A percentile compares a stretch with the other conserved stretches of the same genome.
Conservation (phyloP, 2,797 vertebrate species). For the Cirrhinus molitorella region DNA sequence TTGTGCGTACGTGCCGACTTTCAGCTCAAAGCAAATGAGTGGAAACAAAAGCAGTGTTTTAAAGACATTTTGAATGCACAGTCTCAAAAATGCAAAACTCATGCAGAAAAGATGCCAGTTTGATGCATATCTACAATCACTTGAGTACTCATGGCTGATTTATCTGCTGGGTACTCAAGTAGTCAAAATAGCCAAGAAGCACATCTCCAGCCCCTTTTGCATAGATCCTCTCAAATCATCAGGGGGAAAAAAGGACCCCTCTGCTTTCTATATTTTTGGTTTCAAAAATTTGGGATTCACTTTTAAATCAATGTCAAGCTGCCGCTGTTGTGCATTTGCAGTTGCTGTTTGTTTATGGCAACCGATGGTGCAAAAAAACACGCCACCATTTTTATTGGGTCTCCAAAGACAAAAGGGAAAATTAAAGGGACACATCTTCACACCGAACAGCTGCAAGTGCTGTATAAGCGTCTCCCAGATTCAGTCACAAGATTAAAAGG, state of each 20-base stretch:
- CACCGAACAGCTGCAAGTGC: constrained; percentile 57
- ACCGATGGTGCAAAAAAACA: background rate
- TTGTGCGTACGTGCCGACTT: background rate
- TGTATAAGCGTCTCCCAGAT: constrained; percentile 44
- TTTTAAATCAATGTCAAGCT: constrained; percentile 2
- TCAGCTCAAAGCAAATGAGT: background rate
- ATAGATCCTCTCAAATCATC: background rate
- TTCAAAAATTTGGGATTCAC: background rate
- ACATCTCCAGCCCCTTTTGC: background rate
- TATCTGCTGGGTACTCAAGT: background rate
- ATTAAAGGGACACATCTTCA: constrained; percentile 51
- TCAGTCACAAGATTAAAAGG: constrained; percentile 50
- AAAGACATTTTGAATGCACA: background rate
- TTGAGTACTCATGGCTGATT: background rate
- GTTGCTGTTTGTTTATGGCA: constrained; percentile 2
- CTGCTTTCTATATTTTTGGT: constrained; percentile 5
- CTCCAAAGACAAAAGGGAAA: constrained; percentile 51
- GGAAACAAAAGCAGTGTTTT: constrained; percentile 5
- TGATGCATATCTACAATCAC: background rate
- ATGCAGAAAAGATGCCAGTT: background rate
- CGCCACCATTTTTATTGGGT: constrained; percentile 27
- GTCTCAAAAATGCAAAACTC: background rate
- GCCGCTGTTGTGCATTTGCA: background rate
- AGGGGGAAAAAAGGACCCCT: background rate
- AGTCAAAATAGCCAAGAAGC: constrained; percentile 16